Base-by-base conservation (phyloP, 2,888 invertebrate species). In the Chymomyza amoena region DNA sequence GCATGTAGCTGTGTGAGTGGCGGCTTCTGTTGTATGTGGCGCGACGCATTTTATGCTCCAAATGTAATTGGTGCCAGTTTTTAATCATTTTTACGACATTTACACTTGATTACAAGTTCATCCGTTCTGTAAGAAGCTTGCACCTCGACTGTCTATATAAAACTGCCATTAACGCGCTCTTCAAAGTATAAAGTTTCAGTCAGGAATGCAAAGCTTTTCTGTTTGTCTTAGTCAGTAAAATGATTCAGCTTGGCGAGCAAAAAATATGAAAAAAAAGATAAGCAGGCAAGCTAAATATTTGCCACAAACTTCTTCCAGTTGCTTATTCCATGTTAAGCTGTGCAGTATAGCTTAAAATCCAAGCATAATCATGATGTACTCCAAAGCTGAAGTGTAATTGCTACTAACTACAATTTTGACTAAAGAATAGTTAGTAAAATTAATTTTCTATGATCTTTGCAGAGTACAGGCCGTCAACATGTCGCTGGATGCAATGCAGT, bases 401-500 rank as follows among this genome's bases (percentile, higher is more conserved):
- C 66, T 15, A 67, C 57, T 57, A 62, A 20, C 57, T 57, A 9
- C 25, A 13, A 54, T 18, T 54, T 20, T 18, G 3, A 61, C 9
- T 50, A 1, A 39, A 20, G 7, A 32, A 51, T 13, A 54, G 6
- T 6, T 51, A 25, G 0, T 62, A 51, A 18, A 25, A 59, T 32
- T 28, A 10, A 7, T 59, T 15, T 45, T 59, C 18, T 9, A 39
- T 39, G 15, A 5, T n/a, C 4, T 10, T 87, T 87, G 3, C 76
- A 90, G 90, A 90, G 78, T 90, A 73, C 90, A 89, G 78, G 89
- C 89, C 76, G 84, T 84, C 78, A 93, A 92, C 76, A 97, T 97
- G 97, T 96, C 97, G 78, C 92, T 98, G 92, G 97, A 96, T 90
- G 96, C 96, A 89, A 98, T 98, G 96, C 95, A 96, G 90, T 99